Evolutionary conservation across 2,113 vertebrate genomes (phyloP), one percentile per base, ranked within the genome.

Genomic region (Neogobius melanostomus): DNA sequence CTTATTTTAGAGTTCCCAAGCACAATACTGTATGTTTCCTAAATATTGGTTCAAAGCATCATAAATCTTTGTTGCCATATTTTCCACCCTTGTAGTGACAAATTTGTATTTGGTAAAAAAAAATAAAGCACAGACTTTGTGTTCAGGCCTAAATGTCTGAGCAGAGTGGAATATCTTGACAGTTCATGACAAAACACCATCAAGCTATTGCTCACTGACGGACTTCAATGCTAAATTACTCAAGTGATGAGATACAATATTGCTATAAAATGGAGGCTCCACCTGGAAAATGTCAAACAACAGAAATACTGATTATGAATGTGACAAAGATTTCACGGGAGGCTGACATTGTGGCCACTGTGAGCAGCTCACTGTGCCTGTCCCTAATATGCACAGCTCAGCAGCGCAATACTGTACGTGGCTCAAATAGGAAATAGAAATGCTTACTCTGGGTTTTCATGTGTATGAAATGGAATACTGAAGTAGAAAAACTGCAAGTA

Each of bases 401-500:
- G 54, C 51, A 28, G 71, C 15, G 68, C 45, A 6, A 67, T 59
- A n/a, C n/a, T n/a, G n/a, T n/a, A 74, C 63, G 69, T 50, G 72
- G 68, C 4, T 15, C 50, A 45, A 69, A 43, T 53, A 50, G 67
- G 72, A 21, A 70, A 66, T n/a, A 62, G 54, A 16, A 83, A 48
- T 75, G 85, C 82, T 83, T 82, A 84, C 68, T 85, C 86, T 81
- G 81, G 79, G 79, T 85, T 81, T 85, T 83, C 48, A 70, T 50
- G 68, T 65, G n/a, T 70, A 75, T 68, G 49, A 71, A 76, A 65
- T 49, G 48, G 71, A 79, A 80, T 74, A 61, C 53, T 11, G 7
- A 47, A 72, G 42, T 50, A 69, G 56, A 43, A 21, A 83, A 82
- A 66, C 64, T 72, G 72, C 64, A 77, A 81, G 77, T 74, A 80